Conservation (phyloP, 2,888 invertebrate genomes). For the Thumatha senex region DNA sequence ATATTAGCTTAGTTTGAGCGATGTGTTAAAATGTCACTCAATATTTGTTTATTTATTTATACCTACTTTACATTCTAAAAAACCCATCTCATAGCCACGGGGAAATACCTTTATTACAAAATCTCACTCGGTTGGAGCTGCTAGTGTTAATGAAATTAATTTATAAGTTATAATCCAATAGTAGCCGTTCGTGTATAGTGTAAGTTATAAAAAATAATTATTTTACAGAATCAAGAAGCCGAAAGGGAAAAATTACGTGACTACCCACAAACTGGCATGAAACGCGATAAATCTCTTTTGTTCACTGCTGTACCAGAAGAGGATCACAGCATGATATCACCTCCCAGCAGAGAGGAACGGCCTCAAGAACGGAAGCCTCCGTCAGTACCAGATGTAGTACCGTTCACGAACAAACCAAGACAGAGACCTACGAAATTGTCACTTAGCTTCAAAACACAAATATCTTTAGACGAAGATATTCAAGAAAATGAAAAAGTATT, state of each 20-base stretch:
- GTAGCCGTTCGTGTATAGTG: no score
- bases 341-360: conserved; percentile 60
- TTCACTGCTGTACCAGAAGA: conserved; percentile 94
- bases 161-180: no score
- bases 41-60: no score
- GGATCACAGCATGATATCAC: conserved; percentile 80
- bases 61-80: no score
- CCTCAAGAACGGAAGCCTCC: conserved; percentile 50
- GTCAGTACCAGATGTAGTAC: conserved; percentile 77
- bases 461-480: conserved; percentile 81
- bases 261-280: conserved; percentile 83
- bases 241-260: conserved; percentile 78
- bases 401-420: conserved; percentile 76
- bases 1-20: no score
- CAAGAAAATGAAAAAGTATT: conserved; percentile 82
- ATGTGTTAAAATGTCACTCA: no score
- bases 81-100: no score
- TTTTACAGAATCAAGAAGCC: conserved; percentile 69
- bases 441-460: conserved; percentile 82
- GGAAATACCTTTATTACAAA: no score
- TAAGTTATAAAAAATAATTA: neutral
- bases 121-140: no score
- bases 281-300: conserved; percentile 90
- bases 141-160: no score
- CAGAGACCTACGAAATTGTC: conserved; percentile 83